Percentiles rank a stretch among this genome's conserved stretches.
phyloP scores from a whole-genome alignment of 2,888 invertebrate genomes.

The Trachelus iudaicus region DNA sequence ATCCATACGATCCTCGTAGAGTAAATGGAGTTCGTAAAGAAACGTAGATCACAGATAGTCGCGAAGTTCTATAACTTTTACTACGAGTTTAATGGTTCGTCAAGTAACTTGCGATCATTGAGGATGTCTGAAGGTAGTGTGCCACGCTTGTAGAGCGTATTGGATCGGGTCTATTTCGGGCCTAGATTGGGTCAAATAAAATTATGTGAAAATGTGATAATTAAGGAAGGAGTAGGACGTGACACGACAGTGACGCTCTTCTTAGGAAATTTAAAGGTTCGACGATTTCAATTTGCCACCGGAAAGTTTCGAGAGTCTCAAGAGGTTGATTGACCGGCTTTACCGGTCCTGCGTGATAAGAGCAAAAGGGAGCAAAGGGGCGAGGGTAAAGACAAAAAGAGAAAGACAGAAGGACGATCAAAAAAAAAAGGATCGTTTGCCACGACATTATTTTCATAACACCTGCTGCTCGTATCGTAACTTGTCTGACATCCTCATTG shows the following conservation, averaged over 20 bases:
- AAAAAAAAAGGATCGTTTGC: conserved; percentile 1
- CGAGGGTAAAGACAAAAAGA: neutral
- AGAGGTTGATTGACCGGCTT: neutral
- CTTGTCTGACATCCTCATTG: conserved; percentile 49
- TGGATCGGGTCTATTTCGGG: neutral
- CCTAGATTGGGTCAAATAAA: neutral
- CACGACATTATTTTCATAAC: conserved; percentile 23
- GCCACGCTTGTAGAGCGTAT: neutral
- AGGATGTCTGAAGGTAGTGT: neutral
- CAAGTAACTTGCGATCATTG: neutral
- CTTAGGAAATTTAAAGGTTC: neutral
- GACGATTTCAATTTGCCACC: neutral
- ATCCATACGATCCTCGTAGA: neutral
- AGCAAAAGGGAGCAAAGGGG: neutral
- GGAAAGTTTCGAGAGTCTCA: neutral
- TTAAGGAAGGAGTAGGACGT: neutral
- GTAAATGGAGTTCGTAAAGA: neutral
- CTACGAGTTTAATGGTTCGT: neutral
- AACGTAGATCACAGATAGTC: neutral
- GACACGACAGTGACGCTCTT: neutral
- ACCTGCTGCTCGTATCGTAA: conserved; percentile 42
- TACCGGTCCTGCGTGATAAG: conserved; percentile 1
- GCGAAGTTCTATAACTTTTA: neutral
- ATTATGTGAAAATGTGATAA: neutral
- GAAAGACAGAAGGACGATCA: conserved; percentile 11